Percentiles rank a stretch among this genome's conserved stretches.
These are phyloP conservation scores for Cryptosula pallasiana DNA, from an alignment of 2,888 invertebrate species.

Conservation along the genomic window DNA sequence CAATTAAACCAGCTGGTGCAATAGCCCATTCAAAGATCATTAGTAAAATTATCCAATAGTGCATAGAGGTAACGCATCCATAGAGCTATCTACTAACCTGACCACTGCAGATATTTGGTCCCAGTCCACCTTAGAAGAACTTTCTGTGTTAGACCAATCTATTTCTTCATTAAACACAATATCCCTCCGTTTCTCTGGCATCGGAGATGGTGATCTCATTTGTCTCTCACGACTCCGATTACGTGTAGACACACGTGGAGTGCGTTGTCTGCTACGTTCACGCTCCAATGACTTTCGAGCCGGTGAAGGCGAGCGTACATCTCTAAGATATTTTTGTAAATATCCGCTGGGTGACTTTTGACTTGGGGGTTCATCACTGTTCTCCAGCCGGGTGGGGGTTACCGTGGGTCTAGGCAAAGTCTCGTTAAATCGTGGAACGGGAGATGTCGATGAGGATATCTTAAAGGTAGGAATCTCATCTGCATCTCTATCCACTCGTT, in stretches of 20 bases:
- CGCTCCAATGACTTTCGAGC: not conserved
- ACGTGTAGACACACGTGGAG: not conserved
- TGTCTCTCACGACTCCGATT: not conserved
- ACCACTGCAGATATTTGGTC: constrained; percentile 1
- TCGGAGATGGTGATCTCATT: constrained; percentile 10
- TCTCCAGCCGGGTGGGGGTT: not conserved
- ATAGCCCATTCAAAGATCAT: too few species aligned
- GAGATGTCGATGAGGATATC: constrained; percentile 1
- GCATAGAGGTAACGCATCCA: too few species aligned
- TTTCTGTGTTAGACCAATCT: not conserved
- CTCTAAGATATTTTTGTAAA: constrained; percentile 18
- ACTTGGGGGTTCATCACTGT: not conserved
- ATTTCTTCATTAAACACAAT: constrained; percentile 19
- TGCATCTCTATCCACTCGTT: not conserved
- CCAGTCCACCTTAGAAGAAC: not conserved
- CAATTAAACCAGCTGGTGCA: too few species aligned
- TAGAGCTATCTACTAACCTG: too few species aligned
- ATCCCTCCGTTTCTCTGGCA: constrained; percentile 12
- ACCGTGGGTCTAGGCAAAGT: not conserved
- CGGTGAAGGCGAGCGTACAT: constrained; percentile 15
- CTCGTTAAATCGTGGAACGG: not conserved
- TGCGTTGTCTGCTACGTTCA: not conserved
- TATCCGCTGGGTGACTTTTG: constrained; percentile 17
- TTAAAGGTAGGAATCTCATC: constrained; percentile 16
- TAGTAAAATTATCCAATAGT: too few species aligned